These are phyloP conservation scores for Ptilorrhoa leucosticta DNA, from an alignment of 2,113 vertebrate species.

Conservation along the genomic window DNA sequence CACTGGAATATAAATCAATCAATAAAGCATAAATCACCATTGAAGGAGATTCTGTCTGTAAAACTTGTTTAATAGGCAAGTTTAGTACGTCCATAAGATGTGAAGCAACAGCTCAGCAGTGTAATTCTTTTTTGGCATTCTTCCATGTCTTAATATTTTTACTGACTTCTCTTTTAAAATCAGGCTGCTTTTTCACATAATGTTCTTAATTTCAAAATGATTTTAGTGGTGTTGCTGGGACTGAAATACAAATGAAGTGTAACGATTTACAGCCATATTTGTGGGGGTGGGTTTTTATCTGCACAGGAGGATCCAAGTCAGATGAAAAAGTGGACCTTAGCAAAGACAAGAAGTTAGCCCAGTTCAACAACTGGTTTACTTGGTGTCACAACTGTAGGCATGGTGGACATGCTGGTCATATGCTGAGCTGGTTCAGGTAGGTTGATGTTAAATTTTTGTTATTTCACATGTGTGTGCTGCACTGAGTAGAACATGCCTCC, in stretches of 20 bases:
- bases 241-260: neutral
- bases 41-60: neutral
- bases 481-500: neutral
- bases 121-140: neutral
- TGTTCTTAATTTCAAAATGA: neutral
- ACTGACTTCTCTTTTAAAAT: neutral
- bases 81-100: neutral
- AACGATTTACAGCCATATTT: neutral
- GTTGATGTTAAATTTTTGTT: neutral
- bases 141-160: neutral
- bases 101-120: neutral
- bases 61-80: neutral
- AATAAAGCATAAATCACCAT: neutral
- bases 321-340: slow-evolving; percentile 95
- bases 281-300: slow-evolving; percentile 17
- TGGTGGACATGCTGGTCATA: slow-evolving; percentile 95
- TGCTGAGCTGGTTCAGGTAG: slow-evolving; percentile 99
- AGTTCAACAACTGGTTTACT: slow-evolving; percentile 99
- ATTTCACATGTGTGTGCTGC: neutral
- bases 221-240: neutral
- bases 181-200: neutral
- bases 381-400: slow-evolving; percentile 99
- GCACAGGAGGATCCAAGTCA: slow-evolving; percentile 86
- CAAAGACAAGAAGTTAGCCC: slow-evolving; percentile 96
- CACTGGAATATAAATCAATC: neutral